Evolutionary conservation across 2,888 invertebrate genomes (phyloP).

Genomic region (Trichogramma evanescens): DNA sequence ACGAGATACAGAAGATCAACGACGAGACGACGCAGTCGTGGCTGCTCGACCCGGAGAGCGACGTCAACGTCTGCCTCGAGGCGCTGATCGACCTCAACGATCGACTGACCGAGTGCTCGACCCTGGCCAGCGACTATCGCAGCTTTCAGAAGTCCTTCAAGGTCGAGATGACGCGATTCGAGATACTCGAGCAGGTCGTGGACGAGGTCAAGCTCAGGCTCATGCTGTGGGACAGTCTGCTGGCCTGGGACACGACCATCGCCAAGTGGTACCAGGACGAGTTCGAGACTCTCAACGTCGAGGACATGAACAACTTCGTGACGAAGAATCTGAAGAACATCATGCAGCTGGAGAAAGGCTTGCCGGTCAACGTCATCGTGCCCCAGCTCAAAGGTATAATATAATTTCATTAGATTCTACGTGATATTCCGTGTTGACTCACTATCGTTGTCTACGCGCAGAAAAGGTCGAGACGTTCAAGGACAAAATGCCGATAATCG

Average conservation of each 20-base stretch:
- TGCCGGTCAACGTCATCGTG: constrained; percentile 74
- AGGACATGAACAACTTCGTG: constrained; percentile 62
- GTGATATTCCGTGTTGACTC: not conserved
- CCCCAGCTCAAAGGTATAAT: constrained; percentile 57
- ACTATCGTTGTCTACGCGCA: not conserved
- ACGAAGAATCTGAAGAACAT: constrained; percentile 66
- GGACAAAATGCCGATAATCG: constrained; percentile 73
- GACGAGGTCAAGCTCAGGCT: constrained; percentile 73
- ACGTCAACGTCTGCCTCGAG: constrained; percentile 59
- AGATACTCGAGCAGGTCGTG: constrained; percentile 71
- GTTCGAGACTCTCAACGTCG: constrained; percentile 63
- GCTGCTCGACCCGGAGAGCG: constrained; percentile 66
- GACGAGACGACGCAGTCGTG: constrained; percentile 67
- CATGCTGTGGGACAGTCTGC: constrained; percentile 71
- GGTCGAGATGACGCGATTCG: constrained; percentile 76
- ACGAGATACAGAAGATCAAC: constrained; percentile 66
- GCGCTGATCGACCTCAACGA: constrained; percentile 59
- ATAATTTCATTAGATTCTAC: not conserved
- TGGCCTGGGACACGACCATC: constrained; percentile 65
- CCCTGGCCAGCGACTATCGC: constrained; percentile 67
- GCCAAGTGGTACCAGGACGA: constrained; percentile 60
- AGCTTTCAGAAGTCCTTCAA: constrained; percentile 79
- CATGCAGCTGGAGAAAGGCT: constrained; percentile 73
- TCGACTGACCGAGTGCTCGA: constrained; percentile 58
- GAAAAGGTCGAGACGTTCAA: constrained; percentile 72